These are phyloP conservation scores for Strigamia transsilvanica DNA, from an alignment of 2,888 invertebrate genomes.

Conservation along the genomic window DNA sequence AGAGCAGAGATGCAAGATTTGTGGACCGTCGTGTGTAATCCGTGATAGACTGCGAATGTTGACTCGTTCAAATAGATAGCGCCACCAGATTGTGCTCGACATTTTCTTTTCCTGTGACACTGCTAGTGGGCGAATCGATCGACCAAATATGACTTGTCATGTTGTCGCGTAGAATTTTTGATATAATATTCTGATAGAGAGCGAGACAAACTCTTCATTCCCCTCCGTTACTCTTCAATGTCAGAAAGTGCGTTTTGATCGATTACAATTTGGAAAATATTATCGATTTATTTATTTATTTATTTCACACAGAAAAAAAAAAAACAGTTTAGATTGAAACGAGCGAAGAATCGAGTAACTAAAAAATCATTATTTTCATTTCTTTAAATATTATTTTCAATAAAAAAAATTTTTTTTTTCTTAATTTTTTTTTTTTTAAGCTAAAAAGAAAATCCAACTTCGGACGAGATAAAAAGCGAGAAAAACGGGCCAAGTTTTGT, in stretches of 20 bases:
- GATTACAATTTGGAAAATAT: neutral
- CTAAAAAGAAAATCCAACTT: constrained; percentile 5
- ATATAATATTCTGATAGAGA: constrained; percentile 34
- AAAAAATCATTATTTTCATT: too few species aligned
- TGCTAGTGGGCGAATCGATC: constrained; percentile 38
- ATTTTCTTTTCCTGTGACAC: constrained; percentile 27
- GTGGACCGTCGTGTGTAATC: constrained; percentile 28
- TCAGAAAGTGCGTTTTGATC: neutral
- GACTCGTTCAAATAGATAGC: constrained; percentile 35
- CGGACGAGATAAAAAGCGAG: neutral
- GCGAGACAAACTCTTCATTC: constrained; percentile 3
- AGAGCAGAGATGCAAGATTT: constrained; percentile 27
- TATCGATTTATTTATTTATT: neutral
- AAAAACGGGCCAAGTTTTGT: constrained; percentile 25
- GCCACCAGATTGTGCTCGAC: constrained; percentile 16
- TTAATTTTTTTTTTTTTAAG: neutral
- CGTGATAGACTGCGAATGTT: constrained; percentile 5
- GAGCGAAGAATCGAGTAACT: too few species aligned
- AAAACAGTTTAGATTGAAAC: too few species aligned
- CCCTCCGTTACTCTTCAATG: neutral
- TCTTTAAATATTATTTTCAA: too few species aligned
- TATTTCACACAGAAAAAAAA: neutral
- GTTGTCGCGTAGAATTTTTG: constrained; percentile 30
- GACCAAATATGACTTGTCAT: constrained; percentile 37
- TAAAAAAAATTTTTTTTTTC: too few species aligned